Evolutionary conservation across 2,888 invertebrate species (phyloP), one percentile per base, ranked within the genome.

Genomic region (Scaptomyza polygonia): DNA sequence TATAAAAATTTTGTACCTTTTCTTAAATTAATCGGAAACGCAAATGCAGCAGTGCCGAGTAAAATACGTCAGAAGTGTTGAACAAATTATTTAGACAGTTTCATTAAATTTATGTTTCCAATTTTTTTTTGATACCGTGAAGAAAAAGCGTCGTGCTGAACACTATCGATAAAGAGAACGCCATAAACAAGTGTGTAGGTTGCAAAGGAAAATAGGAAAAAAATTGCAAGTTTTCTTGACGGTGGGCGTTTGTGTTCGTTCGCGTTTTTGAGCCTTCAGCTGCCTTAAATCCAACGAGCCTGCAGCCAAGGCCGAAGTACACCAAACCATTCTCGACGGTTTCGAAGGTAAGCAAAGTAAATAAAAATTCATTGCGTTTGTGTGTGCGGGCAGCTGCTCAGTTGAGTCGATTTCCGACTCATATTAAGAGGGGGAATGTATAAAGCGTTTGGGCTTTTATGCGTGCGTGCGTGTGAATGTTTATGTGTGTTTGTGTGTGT

Each of bases 181-280:
- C 75, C 75, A 69, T 68, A 75, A 69, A 69, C 78, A 74, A 69
- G 73, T 61, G 77, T 77, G 86, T 79, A 86, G 76, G 79, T 82
- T 86, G 79, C 69, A 72, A 74, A 78, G 74, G 69, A 58, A 61
- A 63, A 57, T 34, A 70, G 27, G 56, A 73, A 66, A 69, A 68
- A 63, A 58, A 58, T 72, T 62, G 65, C 69, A 62, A 53, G 34
- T 54, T 64, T 66, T 66, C 34, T 72, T 54, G 42, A 47, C 62
- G 36, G 49, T 73, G 67, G 71, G 72, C 66, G 71, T 56, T 75
- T 71, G 76, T 53, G 57, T 71, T 59, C 53, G 57, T 75, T 59
- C 64, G 57, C 42, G 51, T 59, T 39, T 63, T 34, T n/a, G 47
- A 45, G 75, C 58, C 52, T 43, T 44, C 71, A 61, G 71, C 62